Conservation (phyloP, 2,797 vertebrate species). For the Toxotes lorentzi region DNA sequence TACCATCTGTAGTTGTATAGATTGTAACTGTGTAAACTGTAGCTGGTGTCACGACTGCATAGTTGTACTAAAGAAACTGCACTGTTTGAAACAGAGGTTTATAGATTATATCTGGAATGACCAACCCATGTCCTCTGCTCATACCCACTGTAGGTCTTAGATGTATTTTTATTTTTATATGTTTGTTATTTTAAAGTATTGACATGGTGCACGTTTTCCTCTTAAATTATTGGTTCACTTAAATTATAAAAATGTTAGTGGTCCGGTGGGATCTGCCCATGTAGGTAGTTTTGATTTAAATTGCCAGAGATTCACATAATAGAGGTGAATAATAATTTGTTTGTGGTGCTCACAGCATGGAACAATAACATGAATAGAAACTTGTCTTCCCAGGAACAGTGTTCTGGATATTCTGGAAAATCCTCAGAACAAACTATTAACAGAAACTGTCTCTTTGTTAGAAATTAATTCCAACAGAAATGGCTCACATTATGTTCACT, state of each 20-base stretch:
- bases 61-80: not conserved
- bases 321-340: not conserved
- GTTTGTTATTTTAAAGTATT: not conserved
- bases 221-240: not conserved
- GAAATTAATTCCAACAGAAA: slow-evolving; percentile 1
- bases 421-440: not conserved
- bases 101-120: slow-evolving; percentile 8
- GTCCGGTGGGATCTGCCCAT: not conserved
- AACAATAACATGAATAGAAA: not conserved
- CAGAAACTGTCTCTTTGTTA: slow-evolving; percentile 4
- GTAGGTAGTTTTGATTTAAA: not conserved
- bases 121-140: not conserved
- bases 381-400: not conserved
- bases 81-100: not conserved
- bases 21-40: slow-evolving; percentile 6
- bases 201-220: not conserved
- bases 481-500: not conserved
- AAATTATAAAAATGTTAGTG: not conserved
- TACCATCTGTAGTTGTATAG: not conserved
- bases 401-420: slow-evolving; percentile 7
- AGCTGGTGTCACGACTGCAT: slow-evolving; percentile 5
- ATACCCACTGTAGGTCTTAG: not conserved
- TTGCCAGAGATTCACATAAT: not conserved
- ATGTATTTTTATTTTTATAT: not conserved
- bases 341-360: not conserved